Percentiles rank a stretch among this genome's conserved stretches.
Conservation (phyloP, 1,140 invertebrate genomes). For the Paralvinella palmiformis region DNA sequence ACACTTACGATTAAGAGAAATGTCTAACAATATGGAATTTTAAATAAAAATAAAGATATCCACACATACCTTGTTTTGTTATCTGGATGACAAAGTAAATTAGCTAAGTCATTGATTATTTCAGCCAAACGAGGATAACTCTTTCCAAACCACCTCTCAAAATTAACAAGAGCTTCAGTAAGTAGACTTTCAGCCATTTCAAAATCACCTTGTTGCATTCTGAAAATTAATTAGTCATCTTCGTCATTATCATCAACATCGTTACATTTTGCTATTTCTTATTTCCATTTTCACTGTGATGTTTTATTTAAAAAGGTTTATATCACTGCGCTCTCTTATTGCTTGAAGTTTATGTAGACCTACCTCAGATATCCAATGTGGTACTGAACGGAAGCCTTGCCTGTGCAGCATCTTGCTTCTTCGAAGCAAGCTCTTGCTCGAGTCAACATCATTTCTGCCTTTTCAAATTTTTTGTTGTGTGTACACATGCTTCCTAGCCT, state of each 20-base stretch:
- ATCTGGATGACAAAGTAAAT: conserved; percentile 12
- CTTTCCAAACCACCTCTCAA: conserved; percentile 36
- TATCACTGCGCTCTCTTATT: too few species aligned
- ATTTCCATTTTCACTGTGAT: neutral
- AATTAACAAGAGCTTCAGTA: conserved; percentile 26
- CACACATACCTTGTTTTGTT: conserved; percentile 31
- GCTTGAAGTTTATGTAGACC: too few species aligned
- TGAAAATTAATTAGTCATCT: conserved; percentile 12
- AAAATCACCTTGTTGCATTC: conserved; percentile 30
- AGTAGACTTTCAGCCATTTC: conserved; percentile 28
- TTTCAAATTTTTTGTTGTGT: conserved; percentile 24
- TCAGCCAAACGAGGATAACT: conserved; percentile 37
- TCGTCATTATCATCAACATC: neutral
- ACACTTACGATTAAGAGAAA: too few species aligned
- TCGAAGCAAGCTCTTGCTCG: conserved; percentile 30
- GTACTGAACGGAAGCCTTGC: conserved; percentile 27
- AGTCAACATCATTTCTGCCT: conserved; percentile 31
- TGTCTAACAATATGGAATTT: too few species aligned
- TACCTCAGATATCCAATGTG: conserved; percentile 37
- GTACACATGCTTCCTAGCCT: conserved; percentile 30
- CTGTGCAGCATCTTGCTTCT: conserved; percentile 25
- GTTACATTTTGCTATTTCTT: neutral
- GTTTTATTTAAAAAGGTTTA: too few species aligned
- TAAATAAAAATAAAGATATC: too few species aligned
- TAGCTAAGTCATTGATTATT: conserved; percentile 18